These are phyloP conservation scores for Microplitis demolitor DNA, from an alignment of 1,140 invertebrate species.

Conservation along the genomic window DNA sequence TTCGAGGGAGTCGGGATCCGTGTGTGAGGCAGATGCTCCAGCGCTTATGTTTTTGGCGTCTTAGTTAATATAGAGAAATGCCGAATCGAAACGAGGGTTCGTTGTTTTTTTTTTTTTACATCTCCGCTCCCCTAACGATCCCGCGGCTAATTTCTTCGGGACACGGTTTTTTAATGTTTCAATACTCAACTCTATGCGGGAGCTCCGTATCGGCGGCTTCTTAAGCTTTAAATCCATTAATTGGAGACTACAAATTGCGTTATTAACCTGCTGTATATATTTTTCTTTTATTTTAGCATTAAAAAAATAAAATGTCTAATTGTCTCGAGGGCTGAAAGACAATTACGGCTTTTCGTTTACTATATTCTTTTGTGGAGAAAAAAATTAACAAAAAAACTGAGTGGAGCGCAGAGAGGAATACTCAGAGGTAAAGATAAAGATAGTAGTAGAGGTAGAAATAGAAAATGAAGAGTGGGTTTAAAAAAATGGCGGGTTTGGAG, in stretches of 20 bases:
- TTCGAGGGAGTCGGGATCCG: too few relatives aligned
- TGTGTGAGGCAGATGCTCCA: too few relatives aligned
- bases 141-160: slow-evolving; percentile 20
- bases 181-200: not conserved
- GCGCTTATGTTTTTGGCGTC: too few relatives aligned
- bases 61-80: too few relatives aligned
- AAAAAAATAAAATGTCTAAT: slow-evolving; percentile 6
- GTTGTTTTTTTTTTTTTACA: not conserved
- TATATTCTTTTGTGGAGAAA: not conserved
- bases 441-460: not conserved
- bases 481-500: not conserved
- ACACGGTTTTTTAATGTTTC: slow-evolving; percentile 23
- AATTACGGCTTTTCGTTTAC: not conserved
- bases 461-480: not conserved
- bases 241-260: slow-evolving; percentile 33
- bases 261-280: slow-evolving; percentile 27
- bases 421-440: too few relatives aligned
- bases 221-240: slow-evolving; percentile 5
- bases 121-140: not conserved
- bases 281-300: slow-evolving; percentile 10
- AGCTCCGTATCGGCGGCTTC: too few relatives aligned
- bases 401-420: too few relatives aligned
- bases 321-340: not conserved
- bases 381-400: not conserved
- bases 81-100: too few relatives aligned